Base-by-base conservation (phyloP, 2,113 vertebrate genomes). In the Hyaena hyaena region DNA sequence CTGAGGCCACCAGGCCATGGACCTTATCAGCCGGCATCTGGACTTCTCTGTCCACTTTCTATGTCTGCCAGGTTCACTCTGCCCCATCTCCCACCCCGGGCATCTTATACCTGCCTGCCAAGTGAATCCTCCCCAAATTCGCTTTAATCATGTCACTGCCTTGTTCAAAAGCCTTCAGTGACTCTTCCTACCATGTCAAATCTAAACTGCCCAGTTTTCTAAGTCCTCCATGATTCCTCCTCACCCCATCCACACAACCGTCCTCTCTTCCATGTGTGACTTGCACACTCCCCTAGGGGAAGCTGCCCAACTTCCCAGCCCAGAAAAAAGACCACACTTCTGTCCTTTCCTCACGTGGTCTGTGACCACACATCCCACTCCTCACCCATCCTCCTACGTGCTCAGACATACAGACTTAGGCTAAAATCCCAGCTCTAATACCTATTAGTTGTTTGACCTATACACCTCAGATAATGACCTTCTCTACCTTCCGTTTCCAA, bases 401-500 rank as follows among this genome's bases (percentile, higher is more conserved):
- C 68, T 90, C 80, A 55, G 45, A 88, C 35, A 61, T 55, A 71
- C 31, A 83, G 45, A 43, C 11, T 69, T 23, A 24, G 48, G 23
- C 68, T 96, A 80, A 48, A 74, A 91, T 84, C 43, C 65, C 48
- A 92, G 58, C 58, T 83, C 39, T 48, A 79, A 93, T 79, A 63
- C 16, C 39, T 39, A 39, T 68, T 39, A 26, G 50, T 45, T 68
- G 35, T 48, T 39, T 93, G 88, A 89, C 71, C 26, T 93, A 15
- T 8, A 81, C 33, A 35, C 5, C 0, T 8, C 79, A 26, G 74
- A 50, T 81, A 19, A 66, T 80, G 48, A 55, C 43, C 55, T 73
- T 92, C 92, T 83, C 87, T 74, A 76, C 48, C 45, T 94, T 80
- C 69, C 19, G n/a, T 93, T 94, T 92, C 63, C 84, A 81, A 74